These are phyloP conservation scores for Macropus fuliginosus DNA, from an alignment of 2,797 vertebrate species.

Conservation along the genomic window DNA sequence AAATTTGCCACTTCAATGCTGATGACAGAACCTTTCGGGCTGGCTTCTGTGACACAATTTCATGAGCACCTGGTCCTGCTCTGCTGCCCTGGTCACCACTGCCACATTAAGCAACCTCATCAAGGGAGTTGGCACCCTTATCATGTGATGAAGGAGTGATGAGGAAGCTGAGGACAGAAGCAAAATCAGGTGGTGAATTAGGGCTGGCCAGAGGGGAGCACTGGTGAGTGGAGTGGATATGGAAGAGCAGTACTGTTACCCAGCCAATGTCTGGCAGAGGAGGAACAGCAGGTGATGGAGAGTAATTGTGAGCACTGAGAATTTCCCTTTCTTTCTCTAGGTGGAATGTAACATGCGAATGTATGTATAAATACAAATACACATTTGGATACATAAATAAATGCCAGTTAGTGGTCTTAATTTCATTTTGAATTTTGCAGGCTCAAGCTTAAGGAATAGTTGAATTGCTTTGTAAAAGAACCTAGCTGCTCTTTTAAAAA, in stretches of 20 bases:
- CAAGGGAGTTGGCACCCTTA: background rate
- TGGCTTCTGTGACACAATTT: background rate
- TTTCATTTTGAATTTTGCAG: constrained; percentile 24
- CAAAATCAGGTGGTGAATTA: background rate
- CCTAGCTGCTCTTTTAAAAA: constrained; percentile 29
- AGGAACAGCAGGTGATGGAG: background rate
- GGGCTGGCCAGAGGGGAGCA: background rate
- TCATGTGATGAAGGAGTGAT: background rate
- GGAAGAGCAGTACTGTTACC: background rate
- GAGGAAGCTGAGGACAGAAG: background rate
- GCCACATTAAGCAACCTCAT: background rate
- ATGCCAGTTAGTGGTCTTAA: constrained; percentile 6
- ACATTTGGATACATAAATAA: constrained; percentile 11
- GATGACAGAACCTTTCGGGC: background rate
- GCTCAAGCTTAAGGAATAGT: constrained; percentile 37
- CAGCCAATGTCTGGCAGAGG: background rate
- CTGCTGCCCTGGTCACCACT: background rate
- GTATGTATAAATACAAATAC: background rate
- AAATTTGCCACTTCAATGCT: constrained; percentile 2
- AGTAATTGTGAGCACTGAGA: background rate
- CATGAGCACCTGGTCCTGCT: background rate
- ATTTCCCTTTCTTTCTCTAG: constrained; percentile 15
- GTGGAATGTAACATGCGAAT: background rate
- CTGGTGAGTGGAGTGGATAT: background rate
- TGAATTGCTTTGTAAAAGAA: constrained; percentile 26